These are phyloP conservation scores for Metaphire vulgaris DNA, from an alignment of 1,140 invertebrate species.

Conservation along the genomic window DNA sequence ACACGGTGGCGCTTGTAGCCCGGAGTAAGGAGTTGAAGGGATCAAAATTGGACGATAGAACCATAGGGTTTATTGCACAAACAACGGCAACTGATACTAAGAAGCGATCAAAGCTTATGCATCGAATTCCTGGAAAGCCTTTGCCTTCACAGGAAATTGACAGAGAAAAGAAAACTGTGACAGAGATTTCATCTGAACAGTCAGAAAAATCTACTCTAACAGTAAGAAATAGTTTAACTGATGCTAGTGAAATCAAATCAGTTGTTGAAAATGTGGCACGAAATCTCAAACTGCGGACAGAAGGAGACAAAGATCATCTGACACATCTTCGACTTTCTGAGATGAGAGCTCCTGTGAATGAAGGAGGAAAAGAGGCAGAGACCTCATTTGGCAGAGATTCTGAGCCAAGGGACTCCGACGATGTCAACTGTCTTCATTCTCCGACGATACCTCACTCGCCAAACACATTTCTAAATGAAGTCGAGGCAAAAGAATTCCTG, in stretches of 20 bases:
- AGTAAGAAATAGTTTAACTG: not conserved
- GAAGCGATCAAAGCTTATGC: not conserved
- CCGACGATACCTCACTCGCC: not conserved
- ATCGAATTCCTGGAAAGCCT: not conserved
- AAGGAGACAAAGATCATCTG: not conserved
- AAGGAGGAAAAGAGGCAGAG: not conserved
- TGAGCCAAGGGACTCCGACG: not conserved
- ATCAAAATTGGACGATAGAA: not conserved
- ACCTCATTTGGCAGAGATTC: not conserved
- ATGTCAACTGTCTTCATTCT: not conserved
- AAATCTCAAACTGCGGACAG: not conserved
- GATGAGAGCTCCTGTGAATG: not conserved
- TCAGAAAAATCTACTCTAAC: not conserved
- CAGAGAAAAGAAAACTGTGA: not conserved
- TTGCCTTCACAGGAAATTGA: not conserved
- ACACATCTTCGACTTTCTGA: not conserved
- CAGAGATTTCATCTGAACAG: not conserved
- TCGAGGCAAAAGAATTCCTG: constrained; percentile 41
- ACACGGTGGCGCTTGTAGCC: constrained; percentile 60
- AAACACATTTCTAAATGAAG: constrained; percentile 37
- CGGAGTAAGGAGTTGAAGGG: not conserved
- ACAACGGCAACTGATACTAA: too few relatives aligned
- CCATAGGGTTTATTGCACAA: not conserved
- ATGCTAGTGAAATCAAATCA: not conserved
- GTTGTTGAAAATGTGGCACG: not conserved